Percentiles rank a stretch among this genome's conserved stretches.
Evolutionary conservation across 2,797 vertebrate genomes (phyloP).

Genomic region (Ambastaia sidthimunki): DNA sequence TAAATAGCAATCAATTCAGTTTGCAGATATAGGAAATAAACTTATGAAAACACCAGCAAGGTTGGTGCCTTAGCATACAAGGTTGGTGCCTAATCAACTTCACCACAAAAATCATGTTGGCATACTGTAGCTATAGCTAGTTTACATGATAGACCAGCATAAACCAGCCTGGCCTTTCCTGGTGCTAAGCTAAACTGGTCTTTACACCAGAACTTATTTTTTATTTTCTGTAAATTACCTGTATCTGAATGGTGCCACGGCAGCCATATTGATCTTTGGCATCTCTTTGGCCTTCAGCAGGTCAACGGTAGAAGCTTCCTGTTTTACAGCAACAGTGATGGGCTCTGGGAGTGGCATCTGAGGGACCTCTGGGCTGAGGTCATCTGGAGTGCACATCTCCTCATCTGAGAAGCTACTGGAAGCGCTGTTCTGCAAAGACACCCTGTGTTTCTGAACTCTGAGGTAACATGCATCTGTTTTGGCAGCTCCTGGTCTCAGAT

Average conservation of each 20-base stretch:
- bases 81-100: too few relatives aligned
- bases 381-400: slow-evolving; percentile 79
- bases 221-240: slow-evolving; percentile 70
- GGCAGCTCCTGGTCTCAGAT: slow-evolving; percentile 52
- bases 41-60: too few relatives aligned
- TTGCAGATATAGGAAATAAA: too few relatives aligned
- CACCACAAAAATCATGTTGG: too few relatives aligned
- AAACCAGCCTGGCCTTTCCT: not conserved
- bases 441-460: slow-evolving; percentile 22
- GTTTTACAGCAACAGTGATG: not conserved
- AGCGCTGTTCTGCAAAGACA: slow-evolving; percentile 47
- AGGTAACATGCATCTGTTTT: not conserved
- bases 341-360: slow-evolving; percentile 33
- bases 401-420: slow-evolving; percentile 78
- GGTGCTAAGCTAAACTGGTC: too few relatives aligned
- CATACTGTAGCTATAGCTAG: too few relatives aligned
- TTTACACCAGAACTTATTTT: too few relatives aligned
- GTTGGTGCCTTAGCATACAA: too few relatives aligned
- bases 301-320: slow-evolving; percentile 44
- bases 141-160: too few relatives aligned
- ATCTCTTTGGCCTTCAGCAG: slow-evolving; percentile 59
- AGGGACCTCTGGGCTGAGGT: slow-evolving; percentile 64
- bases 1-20: too few relatives aligned
- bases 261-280: slow-evolving; percentile 84
- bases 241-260: slow-evolving; percentile 90